Percentiles rank a stretch among this genome's conserved stretches.
phyloP scores from a whole-genome alignment of 1,140 invertebrate genomes.

The Zaprionus ornatus region DNA sequence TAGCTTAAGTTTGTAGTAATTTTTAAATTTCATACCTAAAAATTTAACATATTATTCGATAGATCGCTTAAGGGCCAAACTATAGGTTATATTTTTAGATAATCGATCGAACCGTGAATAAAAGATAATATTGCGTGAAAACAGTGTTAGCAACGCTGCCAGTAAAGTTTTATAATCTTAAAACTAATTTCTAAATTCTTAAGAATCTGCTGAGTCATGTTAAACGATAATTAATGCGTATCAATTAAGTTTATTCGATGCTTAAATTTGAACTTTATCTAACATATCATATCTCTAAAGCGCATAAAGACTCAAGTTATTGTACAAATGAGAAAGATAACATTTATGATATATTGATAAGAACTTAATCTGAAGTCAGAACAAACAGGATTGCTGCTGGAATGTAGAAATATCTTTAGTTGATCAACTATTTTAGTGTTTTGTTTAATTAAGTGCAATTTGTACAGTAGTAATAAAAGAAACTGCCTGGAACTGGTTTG shows the following conservation, averaged over 20 bases:
- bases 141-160: too few species aligned
- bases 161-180: too few species aligned
- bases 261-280: not conserved
- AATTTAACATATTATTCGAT: too few species aligned
- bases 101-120: too few species aligned
- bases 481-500: not conserved
- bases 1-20: too few species aligned
- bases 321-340: not conserved
- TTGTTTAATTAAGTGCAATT: too few species aligned
- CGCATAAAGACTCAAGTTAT: not conserved
- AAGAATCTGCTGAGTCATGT: not conserved
- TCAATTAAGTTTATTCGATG: not conserved
- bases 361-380: not conserved
- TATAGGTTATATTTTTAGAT: too few species aligned
- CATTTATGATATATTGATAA: not conserved
- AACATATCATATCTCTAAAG: not conserved
- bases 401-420: not conserved
- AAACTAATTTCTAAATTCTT: not conserved
- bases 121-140: too few species aligned
- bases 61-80: too few species aligned
- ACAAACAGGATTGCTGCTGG: not conserved
- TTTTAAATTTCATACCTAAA: too few species aligned
- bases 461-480: too few species aligned
- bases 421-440: too few species aligned
- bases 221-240: not conserved